Percentiles rank a stretch among this genome's conserved stretches.
phyloP scores from a whole-genome alignment of 2,113 vertebrate species.

The Amphiprion percula region DNA sequence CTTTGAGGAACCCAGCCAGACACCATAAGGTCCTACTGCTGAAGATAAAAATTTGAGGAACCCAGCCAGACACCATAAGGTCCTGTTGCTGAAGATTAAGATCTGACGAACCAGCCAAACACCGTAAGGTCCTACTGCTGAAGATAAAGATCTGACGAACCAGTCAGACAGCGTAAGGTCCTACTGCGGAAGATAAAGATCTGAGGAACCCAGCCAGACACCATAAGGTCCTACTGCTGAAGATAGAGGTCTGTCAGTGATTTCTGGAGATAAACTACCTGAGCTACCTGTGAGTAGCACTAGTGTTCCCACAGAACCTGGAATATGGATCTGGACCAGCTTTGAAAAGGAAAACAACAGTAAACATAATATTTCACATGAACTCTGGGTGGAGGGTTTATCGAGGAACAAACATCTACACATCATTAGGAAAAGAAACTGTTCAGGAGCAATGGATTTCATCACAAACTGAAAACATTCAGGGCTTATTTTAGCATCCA shows the following conservation, averaged over 20 bases:
- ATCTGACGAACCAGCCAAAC: background rate
- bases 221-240: conserved; percentile 21
- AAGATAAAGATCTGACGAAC: background rate
- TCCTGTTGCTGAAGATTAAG: conserved; percentile 19
- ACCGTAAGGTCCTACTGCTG: conserved; percentile 20
- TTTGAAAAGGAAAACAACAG: background rate
- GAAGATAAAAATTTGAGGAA: background rate
- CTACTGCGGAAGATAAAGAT: conserved; percentile 10
- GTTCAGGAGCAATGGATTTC: background rate
- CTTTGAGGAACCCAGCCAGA: background rate
- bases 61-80: background rate
- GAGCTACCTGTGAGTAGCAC: background rate
- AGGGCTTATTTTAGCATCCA: background rate
- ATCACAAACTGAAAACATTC: background rate
- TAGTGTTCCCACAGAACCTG: conserved; percentile 6
- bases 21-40: conserved; percentile 20
- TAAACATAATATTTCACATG: background rate
- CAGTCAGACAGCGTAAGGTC: background rate
- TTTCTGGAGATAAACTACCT: conserved; percentile 6
- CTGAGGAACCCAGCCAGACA: background rate
- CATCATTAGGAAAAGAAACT: background rate
- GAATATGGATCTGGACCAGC: background rate
- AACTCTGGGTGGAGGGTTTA: background rate
- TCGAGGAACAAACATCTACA: background rate
- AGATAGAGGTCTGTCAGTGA: background rate